phyloP scores from a whole-genome alignment of 1,140 invertebrate genomes.

The Aphidius ervi region DNA sequence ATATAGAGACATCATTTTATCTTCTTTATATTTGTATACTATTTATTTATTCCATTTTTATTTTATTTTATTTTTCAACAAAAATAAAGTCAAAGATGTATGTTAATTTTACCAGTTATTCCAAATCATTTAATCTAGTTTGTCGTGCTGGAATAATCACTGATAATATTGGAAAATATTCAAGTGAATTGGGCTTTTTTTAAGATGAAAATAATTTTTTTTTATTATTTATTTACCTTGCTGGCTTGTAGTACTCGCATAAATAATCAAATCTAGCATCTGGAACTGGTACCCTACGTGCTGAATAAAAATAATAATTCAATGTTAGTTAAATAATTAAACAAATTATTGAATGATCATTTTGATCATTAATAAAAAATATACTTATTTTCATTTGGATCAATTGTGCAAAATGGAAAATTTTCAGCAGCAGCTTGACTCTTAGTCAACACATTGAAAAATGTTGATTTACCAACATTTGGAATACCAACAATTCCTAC shows the following conservation, averaged over 20 bases:
- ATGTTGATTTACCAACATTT: slow-evolving; percentile 98
- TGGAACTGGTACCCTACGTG: slow-evolving; percentile 97
- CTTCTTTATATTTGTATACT: not conserved
- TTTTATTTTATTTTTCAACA: slow-evolving; percentile 11
- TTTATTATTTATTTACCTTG: slow-evolving; percentile 61
- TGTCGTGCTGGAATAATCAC: slow-evolving; percentile 25
- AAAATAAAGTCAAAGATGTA: slow-evolving; percentile 48
- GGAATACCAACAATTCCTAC: slow-evolving; percentile 94
- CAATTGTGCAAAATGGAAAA: slow-evolving; percentile 99
- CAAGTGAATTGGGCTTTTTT: slow-evolving; percentile 29
- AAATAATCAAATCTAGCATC: slow-evolving; percentile 92
- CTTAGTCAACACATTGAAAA: slow-evolving; percentile 98
- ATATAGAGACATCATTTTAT: slow-evolving; percentile 20
- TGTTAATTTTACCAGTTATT: slow-evolving; percentile 50
- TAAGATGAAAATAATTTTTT: slow-evolving; percentile 20
- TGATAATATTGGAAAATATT: slow-evolving; percentile 35
- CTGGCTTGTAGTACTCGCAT: slow-evolving; percentile 90
- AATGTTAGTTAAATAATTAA: slow-evolving; percentile 3
- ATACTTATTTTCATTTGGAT: slow-evolving; percentile 99
- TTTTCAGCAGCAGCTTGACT: slow-evolving; percentile 95
- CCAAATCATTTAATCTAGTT: slow-evolving; percentile 45
- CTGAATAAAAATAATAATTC: slow-evolving; percentile 48
- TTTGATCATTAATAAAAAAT: not conserved
- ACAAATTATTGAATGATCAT: slow-evolving; percentile 12
- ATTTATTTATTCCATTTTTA: slow-evolving; percentile 19